Percentiles rank a stretch among this genome's conserved stretches.
These are phyloP conservation scores for Pyrgus malvae DNA, from an alignment of 2,888 invertebrate genomes.

Conservation along the genomic window DNA sequence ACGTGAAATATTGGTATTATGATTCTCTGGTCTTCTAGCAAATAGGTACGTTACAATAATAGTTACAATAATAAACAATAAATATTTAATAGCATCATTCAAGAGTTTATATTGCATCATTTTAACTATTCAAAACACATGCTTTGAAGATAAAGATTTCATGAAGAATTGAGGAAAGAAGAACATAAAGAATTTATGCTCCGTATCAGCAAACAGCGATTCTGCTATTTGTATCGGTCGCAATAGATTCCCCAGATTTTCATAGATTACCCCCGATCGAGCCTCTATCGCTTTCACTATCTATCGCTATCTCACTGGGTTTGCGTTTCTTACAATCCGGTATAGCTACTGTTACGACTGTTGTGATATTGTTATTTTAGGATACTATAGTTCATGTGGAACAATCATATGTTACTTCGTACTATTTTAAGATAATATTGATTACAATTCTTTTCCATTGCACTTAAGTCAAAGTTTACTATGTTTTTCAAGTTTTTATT, in stretches of 20 bases:
- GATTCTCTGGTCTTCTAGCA: too few relatives aligned
- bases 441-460: too few relatives aligned
- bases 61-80: not conserved
- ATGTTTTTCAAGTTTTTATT: too few relatives aligned
- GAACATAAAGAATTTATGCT: slow-evolving; percentile 20
- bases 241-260: slow-evolving; percentile 2
- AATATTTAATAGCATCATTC: not conserved
- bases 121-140: slow-evolving; percentile 2
- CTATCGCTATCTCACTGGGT: not conserved
- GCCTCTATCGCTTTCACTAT: too few relatives aligned
- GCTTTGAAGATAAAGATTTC: slow-evolving; percentile 4
- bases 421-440: too few relatives aligned
- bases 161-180: too few relatives aligned
- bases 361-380: not conserved
- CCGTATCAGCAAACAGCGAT: slow-evolving; percentile 4
- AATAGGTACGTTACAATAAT: too few relatives aligned
- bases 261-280: slow-evolving; percentile 1
- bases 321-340: not conserved
- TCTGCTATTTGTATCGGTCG: not conserved
- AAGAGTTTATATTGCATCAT: slow-evolving; percentile 1
- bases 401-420: too few relatives aligned
- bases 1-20: too few relatives aligned
- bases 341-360: not conserved
- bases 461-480: too few relatives aligned
- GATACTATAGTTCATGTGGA: not conserved